Evolutionary conservation across 2,797 vertebrate genomes (phyloP), one percentile per base, ranked within the genome.

Genomic region (Rhinophrynus dorsalis): DNA sequence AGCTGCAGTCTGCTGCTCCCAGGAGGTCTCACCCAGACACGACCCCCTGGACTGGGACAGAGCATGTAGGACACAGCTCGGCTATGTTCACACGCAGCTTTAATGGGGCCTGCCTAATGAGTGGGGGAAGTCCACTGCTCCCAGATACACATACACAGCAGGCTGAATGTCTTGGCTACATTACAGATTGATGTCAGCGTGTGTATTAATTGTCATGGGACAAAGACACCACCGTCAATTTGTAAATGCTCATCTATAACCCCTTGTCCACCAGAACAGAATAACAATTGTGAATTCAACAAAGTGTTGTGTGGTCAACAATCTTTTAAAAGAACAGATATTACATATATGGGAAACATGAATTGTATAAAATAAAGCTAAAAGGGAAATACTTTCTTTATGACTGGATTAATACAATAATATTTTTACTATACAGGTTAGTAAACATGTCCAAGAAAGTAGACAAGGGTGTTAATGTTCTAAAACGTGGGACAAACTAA

Each of bases 21-120:
- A 87, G 26, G 1, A 89, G 83, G 91, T 85, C 75, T 79, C 83
- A 92, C 88, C 92, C 90, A 92, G 91, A 92, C 90, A 75, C 85
- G 90, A 93, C 88, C 93, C 84, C 76, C 47, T 38, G 81, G 68
- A 45, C 45, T 58, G 78, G 80, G 82, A 54, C 57, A 67, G 61
- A 67, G 67, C 50, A 62, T 71, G 74, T n/a, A 77, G 69, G 77
- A 80, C 80, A 76, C 27, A 66, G 77, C 38, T 59, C 37, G 54
- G 70, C 33, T 55, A 52, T 73, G 70, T 73, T 73, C 70, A 66
- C 70, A 73, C 55, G 62, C 69, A 60, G 55, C 29, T 62, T 66
- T 66, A 60, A 63, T 52, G 50, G 65, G 50, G 47, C 26, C 68
- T 66, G 56, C 50, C 42, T 66, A 73, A 73, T 64, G 66, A 68